Percentiles rank a stretch among this genome's conserved stretches.
Evolutionary conservation across 2,797 vertebrate species (phyloP).

Genomic region (Gymnocypris eckloni): DNA sequence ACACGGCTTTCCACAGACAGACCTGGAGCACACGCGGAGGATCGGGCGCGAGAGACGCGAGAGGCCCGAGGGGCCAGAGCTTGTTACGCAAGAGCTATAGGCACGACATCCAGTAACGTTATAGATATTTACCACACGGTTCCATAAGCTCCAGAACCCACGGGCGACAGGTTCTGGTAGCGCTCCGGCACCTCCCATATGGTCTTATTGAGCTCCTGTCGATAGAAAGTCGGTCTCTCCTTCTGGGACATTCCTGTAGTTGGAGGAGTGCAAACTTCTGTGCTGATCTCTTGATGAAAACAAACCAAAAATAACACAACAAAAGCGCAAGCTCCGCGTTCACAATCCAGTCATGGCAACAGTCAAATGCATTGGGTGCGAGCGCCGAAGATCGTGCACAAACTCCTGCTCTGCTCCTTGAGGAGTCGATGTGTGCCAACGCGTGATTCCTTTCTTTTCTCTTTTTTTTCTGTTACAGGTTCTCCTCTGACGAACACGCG

Average conservation of each 20-base stretch:
- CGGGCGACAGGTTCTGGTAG: slow-evolving; percentile 89
- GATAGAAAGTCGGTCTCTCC: slow-evolving; percentile 89
- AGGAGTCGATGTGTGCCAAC: not conserved
- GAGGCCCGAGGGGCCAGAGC: not conserved
- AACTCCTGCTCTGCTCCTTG: slow-evolving; percentile 1
- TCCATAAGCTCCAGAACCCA: slow-evolving; percentile 95
- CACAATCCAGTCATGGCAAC: not conserved
- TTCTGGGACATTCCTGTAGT: slow-evolving; percentile 83
- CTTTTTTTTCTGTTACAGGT: slow-evolving; percentile 34
- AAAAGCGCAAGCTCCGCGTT: slow-evolving; percentile 36
- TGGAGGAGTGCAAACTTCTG: slow-evolving; percentile 75
- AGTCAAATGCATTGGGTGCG: not conserved
- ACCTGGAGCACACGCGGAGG: not conserved
- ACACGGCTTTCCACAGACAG: not conserved
- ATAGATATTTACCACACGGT: slow-evolving; percentile 89
- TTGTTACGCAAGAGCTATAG: slow-evolving; percentile 42
- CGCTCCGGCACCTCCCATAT: slow-evolving; percentile 95
- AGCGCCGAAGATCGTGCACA: slow-evolving; percentile 4
- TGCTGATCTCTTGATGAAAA: slow-evolving; percentile 46
- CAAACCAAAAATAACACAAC: slow-evolving; percentile 23
- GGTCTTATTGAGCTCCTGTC: slow-evolving; percentile 95
- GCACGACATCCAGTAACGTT: not conserved
- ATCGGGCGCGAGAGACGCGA: not conserved
- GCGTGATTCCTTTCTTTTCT: not conserved
- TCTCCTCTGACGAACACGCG: slow-evolving; percentile 31